These are phyloP conservation scores for Drosophila falleni DNA, from an alignment of 2,888 invertebrate genomes.

Conservation along the genomic window DNA sequence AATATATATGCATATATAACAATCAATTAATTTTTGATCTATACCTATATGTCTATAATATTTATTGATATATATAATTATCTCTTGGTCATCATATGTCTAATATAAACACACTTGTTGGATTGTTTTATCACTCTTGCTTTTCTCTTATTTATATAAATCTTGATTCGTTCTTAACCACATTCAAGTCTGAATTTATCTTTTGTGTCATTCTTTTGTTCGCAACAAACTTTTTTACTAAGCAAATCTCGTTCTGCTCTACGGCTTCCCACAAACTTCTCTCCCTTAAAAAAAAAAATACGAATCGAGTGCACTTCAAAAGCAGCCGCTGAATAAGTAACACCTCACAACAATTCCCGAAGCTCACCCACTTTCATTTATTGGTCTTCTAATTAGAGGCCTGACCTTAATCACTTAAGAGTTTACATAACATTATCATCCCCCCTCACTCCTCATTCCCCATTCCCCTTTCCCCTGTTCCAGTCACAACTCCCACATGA, in stretches of 20 bases:
- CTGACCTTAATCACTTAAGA: conserved; percentile 79
- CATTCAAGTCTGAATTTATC: no score
- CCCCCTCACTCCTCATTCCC: neutral
- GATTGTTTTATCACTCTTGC: neutral
- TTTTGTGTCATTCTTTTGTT: neutral
- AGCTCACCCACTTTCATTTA: conserved; percentile 67
- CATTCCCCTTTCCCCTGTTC: no score
- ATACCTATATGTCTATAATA: no score
- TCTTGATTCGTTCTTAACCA: neutral
- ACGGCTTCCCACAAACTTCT: conserved; percentile 14
- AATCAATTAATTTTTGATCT: no score
- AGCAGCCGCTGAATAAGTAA: conserved; percentile 43
- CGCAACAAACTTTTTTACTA: neutral
- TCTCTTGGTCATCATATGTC: no score
- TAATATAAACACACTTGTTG: neutral
- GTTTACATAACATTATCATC: conserved; percentile 57
- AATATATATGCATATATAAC: no score
- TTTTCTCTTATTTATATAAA: neutral
- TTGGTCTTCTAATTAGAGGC: conserved; percentile 69
- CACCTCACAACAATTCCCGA: conserved; percentile 29
- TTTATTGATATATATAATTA: no score
- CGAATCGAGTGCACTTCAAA: conserved; percentile 43
- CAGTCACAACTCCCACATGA: conserved; percentile 35
- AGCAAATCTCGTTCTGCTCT: neutral
- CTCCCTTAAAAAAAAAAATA: neutral